Percentiles rank a stretch among this genome's conserved stretches.
Evolutionary conservation across 2,888 invertebrate species (phyloP).

Genomic region (Sussaba pulchella): DNA sequence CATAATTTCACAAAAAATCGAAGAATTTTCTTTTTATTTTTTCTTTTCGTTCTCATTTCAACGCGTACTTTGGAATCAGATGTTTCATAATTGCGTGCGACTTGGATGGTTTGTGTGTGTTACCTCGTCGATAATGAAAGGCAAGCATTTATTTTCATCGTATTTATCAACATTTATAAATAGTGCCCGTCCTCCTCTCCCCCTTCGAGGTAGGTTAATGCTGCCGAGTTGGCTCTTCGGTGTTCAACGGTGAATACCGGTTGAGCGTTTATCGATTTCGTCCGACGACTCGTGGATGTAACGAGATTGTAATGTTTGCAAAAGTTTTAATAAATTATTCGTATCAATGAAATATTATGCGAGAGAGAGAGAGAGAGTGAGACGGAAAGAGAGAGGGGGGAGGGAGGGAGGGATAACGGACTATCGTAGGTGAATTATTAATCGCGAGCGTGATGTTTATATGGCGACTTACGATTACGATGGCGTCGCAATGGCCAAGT

Average conservation of each 20-base stretch:
- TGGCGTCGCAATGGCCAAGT: too few species aligned
- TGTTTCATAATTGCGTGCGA: background rate
- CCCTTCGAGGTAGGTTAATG: constrained; percentile 30
- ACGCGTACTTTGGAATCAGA: background rate
- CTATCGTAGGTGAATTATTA: too few species aligned
- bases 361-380: background rate
- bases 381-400: too few species aligned
- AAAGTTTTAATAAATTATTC: constrained; percentile 4
- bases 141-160: constrained; percentile 5
- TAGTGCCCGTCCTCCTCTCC: too few species aligned
- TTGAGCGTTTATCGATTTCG: constrained; percentile 37
- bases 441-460: too few species aligned
- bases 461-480: too few species aligned
- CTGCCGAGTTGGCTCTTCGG: constrained; percentile 32
- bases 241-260: constrained; percentile 64
- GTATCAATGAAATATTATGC: constrained; percentile 1
- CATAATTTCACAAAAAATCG: background rate
- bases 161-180: constrained; percentile 57
- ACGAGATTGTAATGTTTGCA: constrained; percentile 2
- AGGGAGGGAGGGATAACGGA: too few species aligned
- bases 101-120: background rate
- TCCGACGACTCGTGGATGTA: constrained; percentile 4
- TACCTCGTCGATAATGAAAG: constrained; percentile 3
- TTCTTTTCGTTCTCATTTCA: background rate
- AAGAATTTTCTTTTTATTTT: too few species aligned